Evolutionary conservation across 2,797 vertebrate genomes (phyloP), one percentile per base, ranked within the genome.

Genomic region (Eleutherodactylus coqui): DNA sequence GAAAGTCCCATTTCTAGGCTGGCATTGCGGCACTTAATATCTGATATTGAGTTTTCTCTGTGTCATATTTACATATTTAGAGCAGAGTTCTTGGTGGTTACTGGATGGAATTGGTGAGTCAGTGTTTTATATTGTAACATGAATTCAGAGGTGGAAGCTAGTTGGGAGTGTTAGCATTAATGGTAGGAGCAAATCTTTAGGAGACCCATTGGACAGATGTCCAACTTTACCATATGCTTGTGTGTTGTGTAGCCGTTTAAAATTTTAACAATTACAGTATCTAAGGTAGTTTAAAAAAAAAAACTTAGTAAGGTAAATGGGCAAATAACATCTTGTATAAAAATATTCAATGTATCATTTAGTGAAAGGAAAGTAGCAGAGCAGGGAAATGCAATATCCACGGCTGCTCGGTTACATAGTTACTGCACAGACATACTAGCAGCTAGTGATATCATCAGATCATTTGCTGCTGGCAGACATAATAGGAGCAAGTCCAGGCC

Each of bases 381-480:
- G 32, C 75, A 75, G 75, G 81, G 81, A 83, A 79, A 83, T 29
- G 69, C 47, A 43, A 38, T 38, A 36, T 75, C 76, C 73, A 62
- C 5, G 38, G 17, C 69, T 72, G 32, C 38, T 34, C 3, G n/a
- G 85, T 83, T 70, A 82, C 85, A 82, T 70, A 78, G 80, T 70
- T 79, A 83, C 80, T 62, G 69, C 67, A 87, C 60, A 77, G 81
- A 84, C 82, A 73, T 53, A 60, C 29, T 70, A 77, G 58, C 60
- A 60, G 72, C 27, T 78, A 78, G 62, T 87, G 60, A 84, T 87
- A 87, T 87, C 58, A 87, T 83, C 75, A 58, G 72, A 86, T 82
- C 60, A 70, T 77, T 67, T 51, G 38, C 73, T 86, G 49, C 67
- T 87, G 86, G 81, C 81, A 83, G 75, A 79, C 51, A n/a, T 75